Conservation (phyloP, 1,140 invertebrate genomes). For the Nymphalis io region DNA sequence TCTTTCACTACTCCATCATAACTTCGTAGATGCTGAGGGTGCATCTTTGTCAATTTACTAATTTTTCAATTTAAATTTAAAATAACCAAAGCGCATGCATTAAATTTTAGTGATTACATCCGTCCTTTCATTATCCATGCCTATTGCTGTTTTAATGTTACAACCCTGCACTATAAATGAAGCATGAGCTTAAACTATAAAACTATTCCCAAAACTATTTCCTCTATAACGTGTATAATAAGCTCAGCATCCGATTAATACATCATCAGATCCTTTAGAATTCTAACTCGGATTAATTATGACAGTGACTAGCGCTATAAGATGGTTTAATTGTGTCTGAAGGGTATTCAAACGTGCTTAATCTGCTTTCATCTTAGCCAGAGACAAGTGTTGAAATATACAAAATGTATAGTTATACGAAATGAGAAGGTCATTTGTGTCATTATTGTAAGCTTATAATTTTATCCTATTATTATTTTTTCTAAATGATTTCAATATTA, state of each 20-base stretch:
- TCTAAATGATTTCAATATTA: too few relatives aligned
- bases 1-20: too few relatives aligned
- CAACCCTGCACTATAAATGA: background rate
- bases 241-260: conserved; percentile 7
- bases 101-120: too few relatives aligned
- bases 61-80: too few relatives aligned
- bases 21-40: too few relatives aligned
- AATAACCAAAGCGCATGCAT: too few relatives aligned
- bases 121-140: background rate
- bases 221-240: background rate
- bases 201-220: conserved; percentile 28
- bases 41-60: too few relatives aligned
- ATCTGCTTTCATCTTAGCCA: conserved; percentile 26
- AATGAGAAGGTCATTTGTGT: too few relatives aligned
- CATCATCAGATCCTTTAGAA: conserved; percentile 18
- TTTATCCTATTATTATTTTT: too few relatives aligned
- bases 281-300: conserved; percentile 28
- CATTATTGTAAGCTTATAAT: too few relatives aligned
- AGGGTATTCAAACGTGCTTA: conserved; percentile 35
- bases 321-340: conserved; percentile 30
- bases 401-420: background rate
- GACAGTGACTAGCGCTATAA: conserved; percentile 26
- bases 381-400: conserved; percentile 12
- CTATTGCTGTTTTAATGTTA: background rate
- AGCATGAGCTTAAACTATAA: background rate